Evolutionary conservation across 2,797 vertebrate species (phyloP).

Genomic region (Anguilla pacifica): DNA sequence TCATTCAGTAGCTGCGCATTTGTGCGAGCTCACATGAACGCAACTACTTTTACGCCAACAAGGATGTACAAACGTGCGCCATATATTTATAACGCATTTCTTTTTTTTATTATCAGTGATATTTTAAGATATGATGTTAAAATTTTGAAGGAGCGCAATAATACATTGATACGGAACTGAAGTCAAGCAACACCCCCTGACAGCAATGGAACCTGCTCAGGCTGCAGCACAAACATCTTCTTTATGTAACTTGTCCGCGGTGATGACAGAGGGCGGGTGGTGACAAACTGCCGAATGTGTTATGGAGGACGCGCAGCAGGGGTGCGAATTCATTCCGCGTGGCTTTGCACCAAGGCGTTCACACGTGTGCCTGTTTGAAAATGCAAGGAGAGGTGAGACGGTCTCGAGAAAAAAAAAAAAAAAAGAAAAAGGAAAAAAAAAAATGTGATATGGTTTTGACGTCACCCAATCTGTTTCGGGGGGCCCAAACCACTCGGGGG

Average conservation of each 20-base stretch:
- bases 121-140: not conserved
- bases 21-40: not conserved
- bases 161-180: not conserved
- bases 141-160: not conserved
- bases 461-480: not conserved
- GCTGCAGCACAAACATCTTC: not conserved
- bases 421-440: not conserved
- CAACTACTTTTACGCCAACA: not conserved
- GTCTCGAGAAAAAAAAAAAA: not conserved
- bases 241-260: not conserved
- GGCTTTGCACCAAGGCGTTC: not conserved
- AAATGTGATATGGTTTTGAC: constrained; percentile 3
- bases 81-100: not conserved
- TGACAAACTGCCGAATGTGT: constrained; percentile 18
- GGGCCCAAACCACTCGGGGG: not conserved
- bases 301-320: not conserved
- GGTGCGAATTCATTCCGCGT: constrained; percentile 9
- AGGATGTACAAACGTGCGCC: not conserved
- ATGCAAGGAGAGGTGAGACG: constrained; percentile 13
- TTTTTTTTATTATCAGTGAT: not conserved
- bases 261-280: not conserved
- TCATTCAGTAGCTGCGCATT: not conserved
- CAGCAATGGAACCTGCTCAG: not conserved
- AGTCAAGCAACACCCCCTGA: not conserved
- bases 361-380: constrained; percentile 20